Evolutionary conservation across 2,888 invertebrate genomes (phyloP).

Genomic region (Cybosia mesomella): DNA sequence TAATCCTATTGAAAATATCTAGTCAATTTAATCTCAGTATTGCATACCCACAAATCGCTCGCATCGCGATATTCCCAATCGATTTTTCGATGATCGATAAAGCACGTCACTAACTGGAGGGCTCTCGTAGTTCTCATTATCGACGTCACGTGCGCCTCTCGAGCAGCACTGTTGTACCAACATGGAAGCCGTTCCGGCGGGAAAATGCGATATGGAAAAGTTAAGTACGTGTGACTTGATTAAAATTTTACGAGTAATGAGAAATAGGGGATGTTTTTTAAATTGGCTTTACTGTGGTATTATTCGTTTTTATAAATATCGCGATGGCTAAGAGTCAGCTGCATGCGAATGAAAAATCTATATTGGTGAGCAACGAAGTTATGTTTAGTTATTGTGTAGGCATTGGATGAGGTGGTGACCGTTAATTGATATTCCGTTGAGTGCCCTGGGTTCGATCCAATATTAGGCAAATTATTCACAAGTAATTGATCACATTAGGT

Average conservation of each 20-base stretch:
- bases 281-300: neutral
- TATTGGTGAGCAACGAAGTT: neutral
- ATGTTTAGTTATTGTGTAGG: no score
- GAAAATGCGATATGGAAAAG: slow-evolving; percentile 35
- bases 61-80: slow-evolving; percentile 30
- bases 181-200: slow-evolving; percentile 51
- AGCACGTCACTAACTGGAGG: slow-evolving; percentile 67
- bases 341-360: neutral
- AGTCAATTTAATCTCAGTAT: slow-evolving; percentile 25
- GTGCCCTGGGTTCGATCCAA: no score
- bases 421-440: no score
- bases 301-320: neutral
- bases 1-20: neutral
- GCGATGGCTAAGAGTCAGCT: neutral
- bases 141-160: slow-evolving; percentile 70
- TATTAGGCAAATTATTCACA: no score
- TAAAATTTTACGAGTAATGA: neutral
- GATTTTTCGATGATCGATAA: slow-evolving; percentile 67
- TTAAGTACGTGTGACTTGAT: slow-evolving; percentile 29
- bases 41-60: slow-evolving; percentile 30
- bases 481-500: no score
- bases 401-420: no score
- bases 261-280: neutral
- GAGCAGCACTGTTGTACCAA: slow-evolving; percentile 74
- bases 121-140: slow-evolving; percentile 70